Evolutionary conservation across 2,113 vertebrate species (phyloP).

Genomic region (Eurypyga helias): DNA sequence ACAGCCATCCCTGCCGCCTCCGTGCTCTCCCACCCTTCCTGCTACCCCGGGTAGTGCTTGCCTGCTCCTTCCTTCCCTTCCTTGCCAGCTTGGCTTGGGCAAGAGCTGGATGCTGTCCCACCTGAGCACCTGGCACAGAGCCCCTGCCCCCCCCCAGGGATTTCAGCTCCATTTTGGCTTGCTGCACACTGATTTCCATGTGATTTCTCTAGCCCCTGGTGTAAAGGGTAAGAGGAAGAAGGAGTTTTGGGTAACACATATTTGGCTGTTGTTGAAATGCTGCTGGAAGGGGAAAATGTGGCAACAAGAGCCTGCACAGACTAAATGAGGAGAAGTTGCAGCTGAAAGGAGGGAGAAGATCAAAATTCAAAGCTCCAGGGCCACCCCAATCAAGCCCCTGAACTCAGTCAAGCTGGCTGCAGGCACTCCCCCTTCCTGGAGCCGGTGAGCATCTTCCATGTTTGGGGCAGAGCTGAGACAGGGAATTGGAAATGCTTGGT

Average conservation of each 20-base stretch:
- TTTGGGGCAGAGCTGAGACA: background rate
- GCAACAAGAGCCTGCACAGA: background rate
- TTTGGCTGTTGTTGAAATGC: background rate
- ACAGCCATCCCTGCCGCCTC: accelerated
- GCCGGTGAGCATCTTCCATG: accelerated
- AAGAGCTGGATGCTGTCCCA: background rate
- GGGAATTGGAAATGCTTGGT: background rate
- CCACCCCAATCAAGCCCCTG: accelerated
- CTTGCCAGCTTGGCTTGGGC: background rate
- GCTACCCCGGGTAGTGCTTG: background rate
- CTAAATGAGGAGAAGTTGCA: background rate
- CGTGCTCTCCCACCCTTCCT: background rate
- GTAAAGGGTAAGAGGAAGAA: background rate
- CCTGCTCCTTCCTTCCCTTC: background rate
- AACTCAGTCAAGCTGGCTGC: accelerated
- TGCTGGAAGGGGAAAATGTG: background rate
- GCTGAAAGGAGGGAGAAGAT: background rate
- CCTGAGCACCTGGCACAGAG: background rate
- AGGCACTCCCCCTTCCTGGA: background rate
- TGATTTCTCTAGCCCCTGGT: background rate
- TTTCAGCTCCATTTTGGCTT: background rate
- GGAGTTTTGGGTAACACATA: background rate
- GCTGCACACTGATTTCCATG: background rate
- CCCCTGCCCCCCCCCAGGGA: background rate
- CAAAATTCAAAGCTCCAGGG: background rate